Evolutionary conservation across 2,888 invertebrate species (phyloP).

Genomic region (Thereva nobilitata): DNA sequence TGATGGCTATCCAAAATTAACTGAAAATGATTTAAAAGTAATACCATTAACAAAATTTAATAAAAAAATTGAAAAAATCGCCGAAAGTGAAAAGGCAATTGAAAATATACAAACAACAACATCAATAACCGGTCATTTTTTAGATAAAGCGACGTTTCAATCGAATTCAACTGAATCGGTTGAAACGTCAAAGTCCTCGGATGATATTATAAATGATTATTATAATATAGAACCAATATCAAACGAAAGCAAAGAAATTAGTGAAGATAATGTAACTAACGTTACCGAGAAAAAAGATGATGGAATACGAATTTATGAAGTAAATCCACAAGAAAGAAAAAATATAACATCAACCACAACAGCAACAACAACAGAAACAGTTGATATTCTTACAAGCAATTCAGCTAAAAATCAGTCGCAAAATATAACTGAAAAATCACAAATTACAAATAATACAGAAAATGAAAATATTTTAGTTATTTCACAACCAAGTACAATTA

Average conservation of each 20-base stretch:
- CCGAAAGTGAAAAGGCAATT: slow-evolving; percentile 6
- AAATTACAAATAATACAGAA: too few species aligned
- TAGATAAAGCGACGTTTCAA: slow-evolving; percentile 45
- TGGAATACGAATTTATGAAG: not conserved
- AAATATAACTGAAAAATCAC: too few species aligned
- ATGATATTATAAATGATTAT: slow-evolving; percentile 27
- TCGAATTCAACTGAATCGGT: slow-evolving; percentile 41
- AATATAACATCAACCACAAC: too few species aligned
- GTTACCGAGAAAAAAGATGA: slow-evolving; percentile 21
- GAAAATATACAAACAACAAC: slow-evolving; percentile 20
- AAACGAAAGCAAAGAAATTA: slow-evolving; percentile 14
- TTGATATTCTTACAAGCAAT: too few species aligned
- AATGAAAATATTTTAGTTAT: too few species aligned
- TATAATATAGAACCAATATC: not conserved
- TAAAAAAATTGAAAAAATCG: slow-evolving; percentile 29
- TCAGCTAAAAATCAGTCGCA: too few species aligned
- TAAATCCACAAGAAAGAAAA: not conserved
- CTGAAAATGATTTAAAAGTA: slow-evolving; percentile 43
- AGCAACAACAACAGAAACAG: too few species aligned
- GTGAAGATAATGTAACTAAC: slow-evolving; percentile 13
- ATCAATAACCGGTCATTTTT: slow-evolving; percentile 45
- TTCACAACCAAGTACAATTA: not conserved
- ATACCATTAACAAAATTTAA: slow-evolving; percentile 39
- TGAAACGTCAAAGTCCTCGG: slow-evolving; percentile 43
- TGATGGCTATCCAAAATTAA: slow-evolving; percentile 22